Conservation (phyloP, 2,888 invertebrate species). For the Chrysolina oricalcia region DNA sequence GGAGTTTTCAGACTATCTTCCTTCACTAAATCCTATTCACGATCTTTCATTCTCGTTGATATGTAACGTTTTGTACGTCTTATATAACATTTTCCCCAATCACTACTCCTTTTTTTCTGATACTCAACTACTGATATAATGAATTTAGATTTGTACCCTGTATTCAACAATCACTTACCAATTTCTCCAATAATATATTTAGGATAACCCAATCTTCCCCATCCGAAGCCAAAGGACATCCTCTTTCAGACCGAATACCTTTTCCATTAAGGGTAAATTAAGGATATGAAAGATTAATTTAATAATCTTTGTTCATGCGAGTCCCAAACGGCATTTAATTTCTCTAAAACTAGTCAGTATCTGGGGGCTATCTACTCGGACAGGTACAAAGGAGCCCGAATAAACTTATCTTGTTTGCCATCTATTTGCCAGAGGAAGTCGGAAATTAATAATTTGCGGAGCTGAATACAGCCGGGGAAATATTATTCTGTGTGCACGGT, state of each 20-base stretch:
- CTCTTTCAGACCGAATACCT: not conserved
- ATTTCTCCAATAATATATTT: too few species aligned
- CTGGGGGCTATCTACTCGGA: conserved; percentile 42
- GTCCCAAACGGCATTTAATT: conserved; percentile 43
- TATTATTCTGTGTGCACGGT: conserved; percentile 46
- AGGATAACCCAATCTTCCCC: too few species aligned
- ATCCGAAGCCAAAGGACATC: not conserved
- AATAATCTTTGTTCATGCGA: conserved; percentile 17
- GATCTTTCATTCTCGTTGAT: too few species aligned
- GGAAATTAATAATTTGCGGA: conserved; percentile 59
- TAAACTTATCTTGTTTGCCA: conserved; percentile 58
- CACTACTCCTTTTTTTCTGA: too few species aligned
- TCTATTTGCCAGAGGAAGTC: conserved; percentile 54
- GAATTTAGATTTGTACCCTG: too few species aligned
- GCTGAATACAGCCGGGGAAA: conserved; percentile 48
- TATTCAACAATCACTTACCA: too few species aligned
- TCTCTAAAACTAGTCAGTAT: conserved; percentile 39
- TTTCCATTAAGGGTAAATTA: conserved; percentile 15
- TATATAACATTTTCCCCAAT: too few species aligned
- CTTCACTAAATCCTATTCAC: too few species aligned
- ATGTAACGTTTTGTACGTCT: too few species aligned
- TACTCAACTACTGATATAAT: too few species aligned
- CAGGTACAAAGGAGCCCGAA: conserved; percentile 50
- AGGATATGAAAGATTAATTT: conserved; percentile 14
- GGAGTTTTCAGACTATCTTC: too few species aligned